Base-by-base conservation (phyloP, 2,797 vertebrate genomes). In the Acropternis orthonyx region DNA sequence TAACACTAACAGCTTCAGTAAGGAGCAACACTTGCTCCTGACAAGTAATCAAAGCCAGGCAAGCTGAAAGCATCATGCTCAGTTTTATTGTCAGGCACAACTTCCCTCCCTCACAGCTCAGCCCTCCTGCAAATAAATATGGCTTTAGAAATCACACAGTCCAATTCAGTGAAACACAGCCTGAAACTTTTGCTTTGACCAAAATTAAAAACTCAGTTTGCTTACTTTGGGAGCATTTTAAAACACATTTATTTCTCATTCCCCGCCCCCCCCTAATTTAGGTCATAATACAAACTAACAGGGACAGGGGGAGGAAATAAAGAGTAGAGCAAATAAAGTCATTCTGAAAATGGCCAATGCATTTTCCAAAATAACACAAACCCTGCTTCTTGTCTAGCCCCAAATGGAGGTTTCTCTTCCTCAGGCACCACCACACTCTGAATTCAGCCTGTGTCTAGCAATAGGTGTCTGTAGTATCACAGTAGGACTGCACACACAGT, bases 401-500 rank as follows among this genome's bases (percentile, higher is more conserved):
- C 51, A 48, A 44, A 4, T 0, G 7, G 14, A 59, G 9, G 7
- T 9, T 9, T 32, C 2, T 21, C 3, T 39, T 59, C 65, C 46
- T 26, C 77, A 56, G 34, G 16, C 34, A 43, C 23, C 18, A 4
- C 0, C 6, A 26, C 34, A 10, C 34, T 48, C 12, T 39, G 23
- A 43, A 4, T 7, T 15, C 39, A 49, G 24, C 3, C 26, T 58
- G 6, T 4, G 26, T 16, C 65, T 54, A 27, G 1, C 10, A 48
- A 2, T 0, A 22, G 24, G 43, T 8, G 39, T 11, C 55, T 39
- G n/a, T 2, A n/a, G 46, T 1, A 3, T 10, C 46, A 7, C 1
- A 2, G 39, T 10, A 56, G 41, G 15, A 4, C 12, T 19, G 41
- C 54, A 19, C 23, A 19, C 17, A 14, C 22, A 13, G 48, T 46